Evolutionary conservation across 1,140 invertebrate genomes (phyloP), one percentile per base, ranked within the genome.

Genomic region (Macrostomum lignano): DNA sequence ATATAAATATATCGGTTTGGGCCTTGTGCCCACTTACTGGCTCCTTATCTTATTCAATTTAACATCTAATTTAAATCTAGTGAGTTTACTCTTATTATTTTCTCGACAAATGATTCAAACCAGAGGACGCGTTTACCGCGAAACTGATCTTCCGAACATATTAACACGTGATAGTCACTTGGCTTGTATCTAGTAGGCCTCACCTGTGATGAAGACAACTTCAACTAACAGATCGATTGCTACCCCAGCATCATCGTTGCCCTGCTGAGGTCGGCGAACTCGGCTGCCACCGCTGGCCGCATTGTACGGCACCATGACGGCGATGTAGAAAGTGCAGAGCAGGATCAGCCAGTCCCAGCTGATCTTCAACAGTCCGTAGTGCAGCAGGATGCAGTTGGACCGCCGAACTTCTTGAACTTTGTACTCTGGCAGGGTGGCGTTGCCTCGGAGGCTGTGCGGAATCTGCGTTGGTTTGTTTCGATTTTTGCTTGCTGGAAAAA

Each of bases 151-250:
- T n/a, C n/a, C n/a, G n/a, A n/a, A n/a, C n/a, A n/a, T n/a, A n/a
- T n/a, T n/a, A n/a, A n/a, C n/a, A n/a, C n/a, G n/a, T n/a, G n/a
- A n/a, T n/a, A n/a, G n/a, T n/a, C n/a, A n/a, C n/a, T n/a, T n/a
- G n/a, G n/a, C n/a, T n/a, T n/a, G n/a, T n/a, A n/a, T n/a, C n/a
- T n/a, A n/a, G n/a, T n/a, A n/a, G 13, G 5, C 61, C 68, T 67
- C 64, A 86, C 82, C 82, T 46, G 78, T 67, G 52, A 86, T 81
- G 58, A 93, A 91, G 38, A 91, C 66, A 17, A 74, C 72, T 60
- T 91, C 81, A 15, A 93, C 81, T 30, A 84, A 71, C 26, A 88
- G 75, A 59, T 91, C 82, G 42, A 73, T 72, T 39, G 77, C 71
- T 39, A 78, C 71, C 46, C 82, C 73, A n/a, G 32, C 21, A 11